phyloP scores from a whole-genome alignment of 2,113 vertebrate genomes.

The Labrus mixtus region DNA sequence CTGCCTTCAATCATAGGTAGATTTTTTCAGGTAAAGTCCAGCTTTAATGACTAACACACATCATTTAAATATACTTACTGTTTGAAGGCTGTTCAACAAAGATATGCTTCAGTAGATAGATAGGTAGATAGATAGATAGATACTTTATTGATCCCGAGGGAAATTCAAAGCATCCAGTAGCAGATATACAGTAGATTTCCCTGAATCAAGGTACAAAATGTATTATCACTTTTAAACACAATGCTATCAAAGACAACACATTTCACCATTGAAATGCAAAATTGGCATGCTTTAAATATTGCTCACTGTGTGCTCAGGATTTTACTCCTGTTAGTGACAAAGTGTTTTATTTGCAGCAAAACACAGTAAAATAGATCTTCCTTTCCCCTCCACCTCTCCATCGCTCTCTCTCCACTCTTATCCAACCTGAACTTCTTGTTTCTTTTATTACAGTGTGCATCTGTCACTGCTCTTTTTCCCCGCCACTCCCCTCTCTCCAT shows the following conservation, averaged over 20 bases:
- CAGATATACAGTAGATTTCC: too few species aligned
- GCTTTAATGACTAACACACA: too few species aligned
- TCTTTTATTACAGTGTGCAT: conserved; percentile 27
- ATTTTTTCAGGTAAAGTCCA: too few species aligned
- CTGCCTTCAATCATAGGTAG: too few species aligned
- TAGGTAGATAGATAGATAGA: too few species aligned
- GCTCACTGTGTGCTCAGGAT: not conserved
- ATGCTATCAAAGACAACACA: not conserved
- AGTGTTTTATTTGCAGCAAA: not conserved
- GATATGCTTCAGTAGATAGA: too few species aligned
- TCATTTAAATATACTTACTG: too few species aligned
- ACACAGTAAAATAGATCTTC: not conserved
- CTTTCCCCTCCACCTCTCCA: not conserved
- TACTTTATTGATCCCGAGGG: too few species aligned
- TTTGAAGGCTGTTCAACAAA: too few species aligned
- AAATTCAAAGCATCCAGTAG: too few species aligned
- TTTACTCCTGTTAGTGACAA: not conserved
- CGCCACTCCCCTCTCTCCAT: conserved; percentile 32
- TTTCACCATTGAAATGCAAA: not conserved
- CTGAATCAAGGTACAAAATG: too few species aligned
- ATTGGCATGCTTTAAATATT: not conserved
- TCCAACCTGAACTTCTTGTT: not conserved
- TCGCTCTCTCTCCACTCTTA: not conserved
- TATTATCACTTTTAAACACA: not conserved
- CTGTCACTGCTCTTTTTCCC: conserved; percentile 24